Evolutionary conservation across 2,797 vertebrate genomes (phyloP).

Genomic region (Acanthurus leucopareius): DNA sequence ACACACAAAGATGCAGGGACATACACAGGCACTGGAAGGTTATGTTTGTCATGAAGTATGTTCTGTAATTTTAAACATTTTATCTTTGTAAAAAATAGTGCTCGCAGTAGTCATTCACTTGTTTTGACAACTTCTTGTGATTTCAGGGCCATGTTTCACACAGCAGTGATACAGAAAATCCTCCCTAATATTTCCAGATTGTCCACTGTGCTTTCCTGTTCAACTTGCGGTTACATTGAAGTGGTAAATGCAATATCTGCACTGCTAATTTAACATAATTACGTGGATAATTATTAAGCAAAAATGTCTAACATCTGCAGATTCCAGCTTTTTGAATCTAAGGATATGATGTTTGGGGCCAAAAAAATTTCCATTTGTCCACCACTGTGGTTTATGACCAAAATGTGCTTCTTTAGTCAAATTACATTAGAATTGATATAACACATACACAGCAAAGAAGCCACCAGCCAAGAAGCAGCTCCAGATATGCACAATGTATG

Average conservation of each 20-base stretch:
- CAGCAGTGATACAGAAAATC: background rate
- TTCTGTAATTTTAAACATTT: background rate
- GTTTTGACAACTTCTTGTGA: background rate
- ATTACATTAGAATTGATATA: no score
- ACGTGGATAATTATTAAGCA: background rate
- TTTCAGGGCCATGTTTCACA: slow-evolving; percentile 14
- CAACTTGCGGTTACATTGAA: background rate
- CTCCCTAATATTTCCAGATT: slow-evolving; percentile 14
- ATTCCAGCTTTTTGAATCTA: background rate
- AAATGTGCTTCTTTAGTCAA: no score
- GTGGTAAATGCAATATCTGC: slow-evolving; percentile 6
- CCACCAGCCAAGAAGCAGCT: background rate
- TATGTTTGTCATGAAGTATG: background rate
- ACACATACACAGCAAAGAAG: background rate
- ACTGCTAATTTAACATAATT: background rate
- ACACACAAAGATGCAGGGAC: slow-evolving; percentile 22
- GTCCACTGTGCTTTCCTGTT: slow-evolving; percentile 1
- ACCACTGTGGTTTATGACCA: background rate
- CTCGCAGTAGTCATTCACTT: background rate
- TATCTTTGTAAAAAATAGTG: background rate
- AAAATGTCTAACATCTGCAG: background rate
- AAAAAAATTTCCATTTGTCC: background rate
- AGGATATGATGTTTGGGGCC: background rate
- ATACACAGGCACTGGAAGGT: slow-evolving; percentile 16
- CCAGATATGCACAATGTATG: background rate